Conservation (phyloP, 92 coral and sea anemone species). For the Zoanthus sociatus region DNA sequence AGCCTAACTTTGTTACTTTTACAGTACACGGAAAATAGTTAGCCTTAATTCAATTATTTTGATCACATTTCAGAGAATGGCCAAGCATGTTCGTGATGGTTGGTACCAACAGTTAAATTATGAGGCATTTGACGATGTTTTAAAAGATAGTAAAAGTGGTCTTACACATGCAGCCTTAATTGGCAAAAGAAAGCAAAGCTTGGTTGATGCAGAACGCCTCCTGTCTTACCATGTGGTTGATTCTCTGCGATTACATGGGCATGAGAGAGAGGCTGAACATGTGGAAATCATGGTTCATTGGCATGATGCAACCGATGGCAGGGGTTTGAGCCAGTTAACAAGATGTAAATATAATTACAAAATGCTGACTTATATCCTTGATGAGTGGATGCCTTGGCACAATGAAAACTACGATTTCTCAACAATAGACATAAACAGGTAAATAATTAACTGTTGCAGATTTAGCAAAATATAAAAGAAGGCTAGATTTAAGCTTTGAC, state of each 20-base stretch:
- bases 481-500: too few species aligned
- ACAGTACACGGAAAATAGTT: background rate
- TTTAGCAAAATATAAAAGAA: too few species aligned
- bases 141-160: constrained; percentile 63
- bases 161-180: constrained; percentile 70
- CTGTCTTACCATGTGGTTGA: constrained; percentile 57
- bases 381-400: constrained; percentile 57
- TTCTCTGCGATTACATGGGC: constrained; percentile 50
- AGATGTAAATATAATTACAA: constrained; percentile 27
- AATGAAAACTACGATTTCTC: constrained; percentile 25
- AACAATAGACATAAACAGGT: constrained; percentile 46
- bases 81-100: background rate
- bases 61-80: background rate
- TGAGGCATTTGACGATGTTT: constrained; percentile 71
- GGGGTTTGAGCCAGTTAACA: constrained; percentile 55
- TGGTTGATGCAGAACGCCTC: constrained; percentile 63
- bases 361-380: constrained; percentile 36
- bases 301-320: constrained; percentile 79
- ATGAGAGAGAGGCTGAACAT: constrained; percentile 61
- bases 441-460: background rate
- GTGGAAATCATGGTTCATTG: constrained; percentile 61
- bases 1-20: background rate
- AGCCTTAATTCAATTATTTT: background rate
- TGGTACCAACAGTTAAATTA: constrained; percentile 33
- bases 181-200: constrained; percentile 68